Evolutionary conservation across 92 coral and sea anemone species (phyloP).

Genomic region (Pocillopora grandis): DNA sequence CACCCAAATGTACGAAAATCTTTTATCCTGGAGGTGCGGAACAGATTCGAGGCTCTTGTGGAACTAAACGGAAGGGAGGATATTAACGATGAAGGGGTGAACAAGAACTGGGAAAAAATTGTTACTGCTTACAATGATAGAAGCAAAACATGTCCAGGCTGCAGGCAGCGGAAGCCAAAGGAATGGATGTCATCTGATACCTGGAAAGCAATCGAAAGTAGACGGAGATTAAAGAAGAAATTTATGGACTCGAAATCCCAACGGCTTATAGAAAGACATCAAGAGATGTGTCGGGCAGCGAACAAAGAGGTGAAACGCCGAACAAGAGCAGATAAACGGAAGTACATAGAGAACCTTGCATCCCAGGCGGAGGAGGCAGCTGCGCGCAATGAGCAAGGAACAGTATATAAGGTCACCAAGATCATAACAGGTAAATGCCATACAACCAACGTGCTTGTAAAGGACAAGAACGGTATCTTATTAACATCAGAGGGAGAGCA

Average conservation of each 20-base stretch:
- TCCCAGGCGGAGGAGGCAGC: slow-evolving; percentile 20
- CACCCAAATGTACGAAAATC: slow-evolving; percentile 8
- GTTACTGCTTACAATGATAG: slow-evolving; percentile 21
- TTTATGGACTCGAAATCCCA: slow-evolving; percentile 4
- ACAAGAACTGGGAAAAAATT: slow-evolving; percentile 25
- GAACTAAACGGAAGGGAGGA: neutral
- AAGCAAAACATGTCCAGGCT: slow-evolving; percentile 9
- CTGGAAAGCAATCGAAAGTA: slow-evolving; percentile 29
- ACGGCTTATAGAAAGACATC: neutral
- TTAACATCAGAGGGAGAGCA: neutral
- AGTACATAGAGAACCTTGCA: slow-evolving; percentile 1
- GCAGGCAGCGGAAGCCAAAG: slow-evolving; percentile 18
- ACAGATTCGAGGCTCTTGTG: slow-evolving; percentile 26
- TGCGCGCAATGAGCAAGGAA: neutral
- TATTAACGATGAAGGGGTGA: neutral
- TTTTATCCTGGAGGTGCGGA: slow-evolving; percentile 10
- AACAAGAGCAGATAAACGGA: slow-evolving; percentile 17
- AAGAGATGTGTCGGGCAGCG: neutral
- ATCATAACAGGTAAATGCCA: slow-evolving; percentile 5
- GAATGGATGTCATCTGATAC: slow-evolving; percentile 17
- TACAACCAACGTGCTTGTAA: slow-evolving; percentile 12
- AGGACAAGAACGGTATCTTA: slow-evolving; percentile 25
- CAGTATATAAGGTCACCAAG: slow-evolving; percentile 27
- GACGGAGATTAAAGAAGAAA: slow-evolving; percentile 18
- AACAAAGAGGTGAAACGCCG: slow-evolving; percentile 11